Evolutionary conservation across 2,113 vertebrate species (phyloP), one percentile per base, ranked within the genome.

Genomic region (Festucalex cinctus): DNA sequence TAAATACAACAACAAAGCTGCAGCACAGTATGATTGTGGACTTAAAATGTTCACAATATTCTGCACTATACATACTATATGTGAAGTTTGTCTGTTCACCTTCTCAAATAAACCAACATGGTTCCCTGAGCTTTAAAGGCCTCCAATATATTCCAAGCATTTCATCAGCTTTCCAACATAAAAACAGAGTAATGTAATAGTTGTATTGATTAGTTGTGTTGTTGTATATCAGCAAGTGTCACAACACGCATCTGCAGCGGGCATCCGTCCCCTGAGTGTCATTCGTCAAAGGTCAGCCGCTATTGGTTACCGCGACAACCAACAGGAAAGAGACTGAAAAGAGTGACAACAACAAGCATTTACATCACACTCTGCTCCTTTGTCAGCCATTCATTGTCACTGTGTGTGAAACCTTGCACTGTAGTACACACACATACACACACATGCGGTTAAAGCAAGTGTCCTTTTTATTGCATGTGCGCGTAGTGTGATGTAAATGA

Each of bases 401-500:
- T 48, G 53, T 68, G 36, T 53, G 32, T 65, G 54, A 57, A 57
- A 57, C 12, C 54, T 14, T 22, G 36, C 60, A 43, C 39, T 62
- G 60, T 43, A 22, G 36, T 32, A 12, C 5, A 59, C 57, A 20
- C 57, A 54, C 35, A 59, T 32, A 59, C 56, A 41, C 59, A 62
- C 60, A 26, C 75, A 68, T 75, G 68, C 74, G 68, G 76, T 74
- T 75, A 83, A 71, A 83, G 73, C 36, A n/a, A 63, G 56, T 63
- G 66, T 74, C 61, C 61, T 58, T 69, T 85, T 77, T 69, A 82
- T 74, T 64, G 69, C 77, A 63, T 66, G 58, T 13, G 56, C 60
- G 65, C 63, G 63, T 69, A 73, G 59, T 86, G 76, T 85, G 73
- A 85, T 84, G 87, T 67, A 83, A 86, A 89, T 85, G 75, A 69